These are phyloP conservation scores for Pan troglodytes DNA, from an alignment of 2,113 vertebrate species.

Conservation along the genomic window DNA sequence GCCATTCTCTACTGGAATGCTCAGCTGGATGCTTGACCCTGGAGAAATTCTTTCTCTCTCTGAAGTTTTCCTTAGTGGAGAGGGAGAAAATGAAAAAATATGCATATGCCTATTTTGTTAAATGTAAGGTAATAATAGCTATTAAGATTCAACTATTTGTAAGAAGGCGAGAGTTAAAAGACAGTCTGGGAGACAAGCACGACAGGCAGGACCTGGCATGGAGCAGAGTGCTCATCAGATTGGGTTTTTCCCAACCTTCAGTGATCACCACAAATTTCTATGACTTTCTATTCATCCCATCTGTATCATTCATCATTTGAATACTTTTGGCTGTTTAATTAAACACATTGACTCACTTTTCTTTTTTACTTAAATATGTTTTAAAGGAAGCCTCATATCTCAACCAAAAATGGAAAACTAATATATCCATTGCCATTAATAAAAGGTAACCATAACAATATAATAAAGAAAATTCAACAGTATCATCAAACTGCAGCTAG, in stretches of 20 bases:
- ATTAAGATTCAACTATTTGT: too few relatives aligned
- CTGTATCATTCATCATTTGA: background rate
- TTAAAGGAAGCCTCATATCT: too few relatives aligned
- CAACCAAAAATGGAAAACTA: too few relatives aligned
- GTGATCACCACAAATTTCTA: background rate
- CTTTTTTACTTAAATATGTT: background rate
- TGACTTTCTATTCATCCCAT: background rate
- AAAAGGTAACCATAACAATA: too few relatives aligned
- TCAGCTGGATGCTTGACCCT: background rate
- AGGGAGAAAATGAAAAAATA: background rate
- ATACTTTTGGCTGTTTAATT: background rate
- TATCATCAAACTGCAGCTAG: too few relatives aligned
- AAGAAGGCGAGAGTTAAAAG: background rate
- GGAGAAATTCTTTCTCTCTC: background rate
- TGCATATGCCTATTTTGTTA: background rate
- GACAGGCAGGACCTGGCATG: too few relatives aligned
- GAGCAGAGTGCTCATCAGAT: background rate
- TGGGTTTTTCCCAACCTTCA: background rate
- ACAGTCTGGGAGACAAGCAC: background rate
- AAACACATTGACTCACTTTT: background rate
- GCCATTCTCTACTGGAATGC: background rate
- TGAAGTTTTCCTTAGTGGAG: background rate
- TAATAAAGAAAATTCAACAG: too few relatives aligned
- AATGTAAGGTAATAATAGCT: background rate
- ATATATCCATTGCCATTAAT: too few relatives aligned